These are phyloP conservation scores for Phocoena sinus DNA, from an alignment of 2,113 vertebrate species.

Conservation along the genomic window DNA sequence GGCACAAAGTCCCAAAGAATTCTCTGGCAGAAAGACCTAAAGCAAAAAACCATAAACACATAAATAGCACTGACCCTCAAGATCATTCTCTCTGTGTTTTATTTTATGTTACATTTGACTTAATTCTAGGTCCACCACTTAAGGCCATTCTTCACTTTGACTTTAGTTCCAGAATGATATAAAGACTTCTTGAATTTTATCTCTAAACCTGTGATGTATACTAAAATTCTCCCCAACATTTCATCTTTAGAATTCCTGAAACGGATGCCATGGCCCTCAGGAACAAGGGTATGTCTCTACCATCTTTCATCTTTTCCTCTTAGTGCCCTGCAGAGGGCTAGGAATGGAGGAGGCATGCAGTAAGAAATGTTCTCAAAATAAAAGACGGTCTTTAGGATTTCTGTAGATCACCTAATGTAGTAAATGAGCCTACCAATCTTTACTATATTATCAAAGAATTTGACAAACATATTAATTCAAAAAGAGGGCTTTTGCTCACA, in stretches of 20 bases:
- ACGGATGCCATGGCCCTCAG: not conserved
- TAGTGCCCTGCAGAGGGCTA: not conserved
- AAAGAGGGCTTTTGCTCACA: not conserved
- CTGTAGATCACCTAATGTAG: not conserved
- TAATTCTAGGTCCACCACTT: not conserved
- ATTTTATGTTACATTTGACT: conserved; percentile 20
- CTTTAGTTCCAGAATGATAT: not conserved
- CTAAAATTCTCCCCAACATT: not conserved
- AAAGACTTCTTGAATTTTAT: not conserved
- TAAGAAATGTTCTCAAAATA: not conserved
- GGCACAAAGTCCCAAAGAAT: not conserved
- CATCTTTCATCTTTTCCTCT: not conserved
- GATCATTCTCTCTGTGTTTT: not conserved
- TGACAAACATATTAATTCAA: not conserved
- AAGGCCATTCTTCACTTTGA: not conserved
- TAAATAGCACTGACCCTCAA: not conserved
- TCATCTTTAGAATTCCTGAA: not conserved
- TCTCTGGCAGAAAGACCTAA: not conserved
- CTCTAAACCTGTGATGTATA: not conserved
- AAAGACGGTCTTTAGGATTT: not conserved
- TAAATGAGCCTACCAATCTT: not conserved
- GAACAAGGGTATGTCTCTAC: not conserved
- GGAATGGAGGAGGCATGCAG: not conserved
- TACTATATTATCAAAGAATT: not conserved
- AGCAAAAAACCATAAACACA: not conserved